Evolutionary conservation across 2,113 vertebrate genomes (phyloP).

Genomic region (Phyllostomus hastatus): DNA sequence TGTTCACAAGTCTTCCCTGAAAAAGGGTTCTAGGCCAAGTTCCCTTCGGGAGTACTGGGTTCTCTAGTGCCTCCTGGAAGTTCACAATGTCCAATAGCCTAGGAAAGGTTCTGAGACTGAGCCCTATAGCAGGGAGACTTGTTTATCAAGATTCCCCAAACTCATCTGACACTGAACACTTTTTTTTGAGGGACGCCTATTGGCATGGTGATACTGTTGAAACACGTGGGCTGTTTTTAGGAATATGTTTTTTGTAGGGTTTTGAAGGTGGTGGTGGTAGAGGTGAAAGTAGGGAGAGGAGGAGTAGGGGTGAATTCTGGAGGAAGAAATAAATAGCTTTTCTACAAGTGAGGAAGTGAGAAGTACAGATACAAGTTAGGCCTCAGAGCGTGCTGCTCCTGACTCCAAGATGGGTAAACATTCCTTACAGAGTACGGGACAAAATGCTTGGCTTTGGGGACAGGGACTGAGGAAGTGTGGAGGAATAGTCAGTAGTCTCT

Average conservation of each 20-base stretch:
- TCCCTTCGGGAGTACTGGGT: not conserved
- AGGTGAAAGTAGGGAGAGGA: not conserved
- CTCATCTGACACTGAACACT: not conserved
- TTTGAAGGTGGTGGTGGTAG: not conserved
- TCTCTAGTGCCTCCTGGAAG: not conserved
- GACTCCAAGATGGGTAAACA: accelerated
- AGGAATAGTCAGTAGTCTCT: not conserved
- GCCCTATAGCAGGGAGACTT: not conserved
- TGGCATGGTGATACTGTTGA: not conserved
- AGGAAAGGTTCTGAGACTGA: not conserved
- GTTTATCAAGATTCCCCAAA: not conserved
- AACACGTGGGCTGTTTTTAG: not conserved
- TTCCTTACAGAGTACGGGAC: not conserved
- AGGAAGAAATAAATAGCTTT: not conserved
- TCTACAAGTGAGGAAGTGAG: not conserved
- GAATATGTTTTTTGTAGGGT: not conserved
- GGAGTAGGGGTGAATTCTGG: not conserved
- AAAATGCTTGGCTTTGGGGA: not conserved
- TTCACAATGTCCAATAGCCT: not conserved
- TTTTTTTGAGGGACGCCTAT: not conserved
- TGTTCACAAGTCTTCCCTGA: too few species aligned
- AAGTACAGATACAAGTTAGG: not conserved
- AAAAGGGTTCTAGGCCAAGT: not conserved
- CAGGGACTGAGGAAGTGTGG: not conserved
- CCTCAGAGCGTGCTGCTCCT: not conserved